phyloP scores from a whole-genome alignment of 2,888 invertebrate genomes.

The Drosophila atripex region DNA sequence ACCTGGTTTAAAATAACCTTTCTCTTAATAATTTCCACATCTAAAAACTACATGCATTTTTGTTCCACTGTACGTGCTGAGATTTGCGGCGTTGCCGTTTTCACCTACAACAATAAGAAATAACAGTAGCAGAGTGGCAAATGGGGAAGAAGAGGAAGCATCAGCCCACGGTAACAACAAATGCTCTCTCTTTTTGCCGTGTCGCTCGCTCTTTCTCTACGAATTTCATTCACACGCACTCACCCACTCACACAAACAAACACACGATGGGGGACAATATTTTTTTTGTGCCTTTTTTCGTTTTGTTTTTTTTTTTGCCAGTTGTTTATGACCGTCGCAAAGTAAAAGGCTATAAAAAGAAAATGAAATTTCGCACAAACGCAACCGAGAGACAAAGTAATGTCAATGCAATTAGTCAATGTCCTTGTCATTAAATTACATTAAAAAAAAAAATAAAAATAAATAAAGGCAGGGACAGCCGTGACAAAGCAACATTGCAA shows the following conservation, averaged over 20 bases:
- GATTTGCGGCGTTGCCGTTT: constrained; percentile 73
- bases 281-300: constrained; percentile 17
- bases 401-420: constrained; percentile 80
- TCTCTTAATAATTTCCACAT: no score
- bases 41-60: neutral
- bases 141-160: constrained; percentile 19
- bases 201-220: constrained; percentile 14
- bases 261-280: constrained; percentile 17
- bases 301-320: constrained; percentile 29
- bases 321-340: constrained; percentile 56
- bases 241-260: constrained; percentile 17
- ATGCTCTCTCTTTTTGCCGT: constrained; percentile 34
- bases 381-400: constrained; percentile 60
- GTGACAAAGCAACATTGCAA: constrained; percentile 15
- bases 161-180: constrained; percentile 34
- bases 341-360: constrained; percentile 72
- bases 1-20: no score
- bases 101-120: constrained; percentile 26
- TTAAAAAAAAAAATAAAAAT: constrained; percentile 25
- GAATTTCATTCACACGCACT: constrained; percentile 67
- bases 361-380: constrained; percentile 45
- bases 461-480: constrained; percentile 23
- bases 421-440: constrained; percentile 70
- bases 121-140: constrained; percentile 7
- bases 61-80: constrained; percentile 30